Evolutionary conservation across 2,113 vertebrate species (phyloP).

Genomic region (Spea multiplicata): DNA sequence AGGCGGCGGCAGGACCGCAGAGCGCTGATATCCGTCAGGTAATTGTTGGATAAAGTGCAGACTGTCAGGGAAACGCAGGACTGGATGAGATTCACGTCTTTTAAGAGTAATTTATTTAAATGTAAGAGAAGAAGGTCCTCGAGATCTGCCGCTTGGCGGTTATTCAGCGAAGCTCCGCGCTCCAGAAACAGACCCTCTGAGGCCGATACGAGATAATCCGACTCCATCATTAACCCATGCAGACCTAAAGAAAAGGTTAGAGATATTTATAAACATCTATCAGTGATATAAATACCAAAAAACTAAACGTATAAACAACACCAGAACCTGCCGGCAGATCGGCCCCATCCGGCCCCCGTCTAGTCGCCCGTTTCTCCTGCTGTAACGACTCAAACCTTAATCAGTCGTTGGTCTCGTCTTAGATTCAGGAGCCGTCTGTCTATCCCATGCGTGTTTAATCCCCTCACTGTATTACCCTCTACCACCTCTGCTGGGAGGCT

Average conservation of each 20-base stretch:
- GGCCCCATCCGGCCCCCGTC: too few relatives aligned
- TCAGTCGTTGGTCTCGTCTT: too few relatives aligned
- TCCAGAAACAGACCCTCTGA: conserved; percentile 48
- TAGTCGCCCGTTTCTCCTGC: too few relatives aligned
- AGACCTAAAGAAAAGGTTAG: not conserved
- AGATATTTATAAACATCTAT: too few relatives aligned
- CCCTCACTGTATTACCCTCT: too few relatives aligned
- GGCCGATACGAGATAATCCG: conserved; percentile 49
- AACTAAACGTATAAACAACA: too few relatives aligned
- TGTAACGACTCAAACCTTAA: too few relatives aligned
- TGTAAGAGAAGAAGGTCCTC: conserved; percentile 57
- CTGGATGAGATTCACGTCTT: conserved; percentile 50
- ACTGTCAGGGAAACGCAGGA: conserved; percentile 59
- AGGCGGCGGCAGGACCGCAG: conserved; percentile 59
- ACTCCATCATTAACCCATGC: conserved; percentile 15
- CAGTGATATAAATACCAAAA: too few relatives aligned
- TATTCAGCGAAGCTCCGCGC: conserved; percentile 30
- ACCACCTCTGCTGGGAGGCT: too few relatives aligned
- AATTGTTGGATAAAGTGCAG: conserved; percentile 63
- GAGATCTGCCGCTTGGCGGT: conserved; percentile 40
- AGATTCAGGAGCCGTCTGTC: too few relatives aligned
- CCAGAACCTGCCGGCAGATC: too few relatives aligned
- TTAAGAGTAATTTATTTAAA: conserved; percentile 54
- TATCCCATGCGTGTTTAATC: too few relatives aligned
- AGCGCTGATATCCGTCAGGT: conserved; percentile 55